Conservation (phyloP, 2,113 vertebrate genomes). For the Paradoxurus hermaphroditus region DNA sequence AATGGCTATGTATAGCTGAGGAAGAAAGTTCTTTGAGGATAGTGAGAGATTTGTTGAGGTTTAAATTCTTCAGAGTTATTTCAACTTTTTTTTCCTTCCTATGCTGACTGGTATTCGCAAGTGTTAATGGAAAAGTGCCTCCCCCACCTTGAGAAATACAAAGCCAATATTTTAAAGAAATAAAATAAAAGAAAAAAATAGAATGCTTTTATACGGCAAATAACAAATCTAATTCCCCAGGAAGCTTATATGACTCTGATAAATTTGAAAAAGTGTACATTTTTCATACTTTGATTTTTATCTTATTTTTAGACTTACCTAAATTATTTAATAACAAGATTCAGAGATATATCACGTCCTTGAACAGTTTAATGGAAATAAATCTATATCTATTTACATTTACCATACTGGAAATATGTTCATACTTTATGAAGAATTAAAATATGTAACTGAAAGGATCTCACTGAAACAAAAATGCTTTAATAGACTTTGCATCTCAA, state of each 20-base stretch:
- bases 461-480: not conserved
- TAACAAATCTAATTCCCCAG: not conserved
- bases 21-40: constrained; percentile 16
- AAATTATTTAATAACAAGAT: not conserved
- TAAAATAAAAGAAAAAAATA: not conserved
- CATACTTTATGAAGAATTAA: not conserved
- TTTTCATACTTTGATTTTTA: not conserved
- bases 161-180: not conserved
- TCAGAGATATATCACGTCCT: not conserved
- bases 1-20: constrained; percentile 36
- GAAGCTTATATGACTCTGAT: not conserved
- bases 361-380: not conserved
- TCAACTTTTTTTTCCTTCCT: not conserved
- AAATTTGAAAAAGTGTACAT: not conserved
- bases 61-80: constrained; percentile 24
- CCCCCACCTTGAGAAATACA: not conserved
- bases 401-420: not conserved
- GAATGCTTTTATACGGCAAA: not conserved
- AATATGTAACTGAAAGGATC: not conserved
- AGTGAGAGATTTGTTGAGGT: constrained; percentile 30
- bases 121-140: not conserved
- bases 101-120: not conserved
- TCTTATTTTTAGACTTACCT: not conserved
- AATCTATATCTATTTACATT: not conserved
- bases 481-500: not conserved